Evolutionary conservation across 2,113 vertebrate genomes (phyloP).

Genomic region (Nothobranchius furzeri): DNA sequence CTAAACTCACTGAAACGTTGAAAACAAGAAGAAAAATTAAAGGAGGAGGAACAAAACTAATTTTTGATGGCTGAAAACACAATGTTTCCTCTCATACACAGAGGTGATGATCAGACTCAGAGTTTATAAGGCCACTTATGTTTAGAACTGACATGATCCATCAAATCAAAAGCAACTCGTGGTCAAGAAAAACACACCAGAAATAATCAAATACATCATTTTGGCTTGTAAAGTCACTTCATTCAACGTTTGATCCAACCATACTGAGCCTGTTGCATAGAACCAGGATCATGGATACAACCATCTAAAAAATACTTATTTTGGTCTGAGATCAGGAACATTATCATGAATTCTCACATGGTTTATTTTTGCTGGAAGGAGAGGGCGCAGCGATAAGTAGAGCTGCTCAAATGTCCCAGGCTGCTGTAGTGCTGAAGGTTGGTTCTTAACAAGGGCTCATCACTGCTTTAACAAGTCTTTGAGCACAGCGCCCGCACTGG

Average conservation of each 20-base stretch:
- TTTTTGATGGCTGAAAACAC: conserved; percentile 10
- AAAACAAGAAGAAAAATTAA: conserved; percentile 17
- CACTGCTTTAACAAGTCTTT: conserved; percentile 94
- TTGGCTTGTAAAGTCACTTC: conserved; percentile 1
- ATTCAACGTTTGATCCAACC: not conserved
- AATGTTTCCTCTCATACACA: conserved; percentile 6
- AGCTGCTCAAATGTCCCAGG: conserved; percentile 23
- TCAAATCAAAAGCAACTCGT: too few relatives aligned
- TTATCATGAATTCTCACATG: not conserved
- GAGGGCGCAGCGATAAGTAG: conserved; percentile 30
- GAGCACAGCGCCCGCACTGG: conserved; percentile 88
- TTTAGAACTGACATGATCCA: conserved; percentile 9
- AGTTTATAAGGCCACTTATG: conserved; percentile 58
- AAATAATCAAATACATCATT: not conserved
- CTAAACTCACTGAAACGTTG: conserved; percentile 30
- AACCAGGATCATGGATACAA: conserved; percentile 17
- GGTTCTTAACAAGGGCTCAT: conserved; percentile 38
- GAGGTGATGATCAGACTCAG: conserved; percentile 22
- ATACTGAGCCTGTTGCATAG: conserved; percentile 53
- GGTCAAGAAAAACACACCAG: not conserved
- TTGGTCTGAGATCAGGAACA: not conserved
- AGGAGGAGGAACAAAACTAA: conserved; percentile 17
- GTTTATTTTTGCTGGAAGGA: conserved; percentile 18
- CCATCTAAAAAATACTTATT: not conserved
- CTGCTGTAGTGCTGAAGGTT: conserved; percentile 33